These are phyloP conservation scores for Linnaemya tessellans DNA, from an alignment of 2,888 invertebrate species.

Conservation along the genomic window DNA sequence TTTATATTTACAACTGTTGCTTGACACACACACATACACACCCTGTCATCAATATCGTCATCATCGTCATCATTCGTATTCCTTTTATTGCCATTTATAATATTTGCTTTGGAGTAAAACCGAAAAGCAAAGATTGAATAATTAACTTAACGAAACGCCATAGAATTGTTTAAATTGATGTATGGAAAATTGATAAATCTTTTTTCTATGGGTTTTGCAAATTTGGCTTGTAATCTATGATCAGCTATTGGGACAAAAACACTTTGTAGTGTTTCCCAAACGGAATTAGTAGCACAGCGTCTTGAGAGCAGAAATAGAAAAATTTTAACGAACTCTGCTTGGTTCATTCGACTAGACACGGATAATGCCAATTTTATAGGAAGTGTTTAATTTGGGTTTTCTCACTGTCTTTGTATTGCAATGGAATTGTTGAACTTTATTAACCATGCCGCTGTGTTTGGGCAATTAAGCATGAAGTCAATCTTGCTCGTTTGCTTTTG, in stretches of 20 bases:
- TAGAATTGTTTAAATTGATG: slow-evolving; percentile 1
- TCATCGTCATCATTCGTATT: not conserved
- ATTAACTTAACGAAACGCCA: not conserved
- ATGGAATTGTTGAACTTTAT: not conserved
- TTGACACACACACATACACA: not conserved
- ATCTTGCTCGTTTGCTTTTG: not conserved
- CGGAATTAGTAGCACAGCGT: too few relatives aligned
- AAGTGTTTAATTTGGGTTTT: not conserved
- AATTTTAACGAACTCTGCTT: not conserved
- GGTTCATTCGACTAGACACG: not conserved
- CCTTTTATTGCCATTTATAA: not conserved
- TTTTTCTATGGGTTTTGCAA: not conserved
- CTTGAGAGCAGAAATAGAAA: not conserved
- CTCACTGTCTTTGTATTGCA: not conserved
- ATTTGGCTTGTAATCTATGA: not conserved
- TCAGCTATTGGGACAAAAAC: not conserved
- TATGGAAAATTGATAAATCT: slow-evolving; percentile 2
- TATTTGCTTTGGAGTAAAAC: not conserved
- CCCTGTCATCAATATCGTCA: not conserved
- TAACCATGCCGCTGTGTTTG: not conserved
- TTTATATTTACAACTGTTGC: slow-evolving; percentile 42
- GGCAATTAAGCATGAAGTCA: not conserved
- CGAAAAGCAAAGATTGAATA: slow-evolving; percentile 18
- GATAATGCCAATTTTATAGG: not conserved
- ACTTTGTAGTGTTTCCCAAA: not conserved